Evolutionary conservation across 2,113 vertebrate species (phyloP).

Genomic region (Chroicocephalus ridibundus): DNA sequence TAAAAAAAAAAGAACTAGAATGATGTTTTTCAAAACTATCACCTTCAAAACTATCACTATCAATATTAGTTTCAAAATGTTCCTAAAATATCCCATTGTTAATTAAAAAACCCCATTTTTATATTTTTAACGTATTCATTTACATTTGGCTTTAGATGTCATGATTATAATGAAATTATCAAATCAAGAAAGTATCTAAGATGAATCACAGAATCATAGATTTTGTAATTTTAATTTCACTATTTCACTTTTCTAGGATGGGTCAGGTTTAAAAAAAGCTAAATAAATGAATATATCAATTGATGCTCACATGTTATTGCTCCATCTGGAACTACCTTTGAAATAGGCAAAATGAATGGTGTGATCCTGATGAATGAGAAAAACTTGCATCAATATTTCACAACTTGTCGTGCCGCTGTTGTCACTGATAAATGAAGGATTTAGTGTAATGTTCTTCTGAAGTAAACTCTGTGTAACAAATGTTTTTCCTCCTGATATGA

Average conservation of each 20-base stretch:
- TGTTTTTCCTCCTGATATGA: neutral
- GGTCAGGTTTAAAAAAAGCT: neutral
- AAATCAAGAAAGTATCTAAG: neutral
- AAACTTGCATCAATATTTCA: neutral
- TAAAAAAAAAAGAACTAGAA: neutral
- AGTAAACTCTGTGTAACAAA: neutral
- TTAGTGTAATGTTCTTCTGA: neutral
- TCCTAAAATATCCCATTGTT: neutral
- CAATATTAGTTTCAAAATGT: neutral
- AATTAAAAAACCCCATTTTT: neutral
- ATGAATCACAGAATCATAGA: neutral
- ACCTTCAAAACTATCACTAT: neutral
- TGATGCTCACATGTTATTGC: neutral
- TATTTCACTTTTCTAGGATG: neutral
- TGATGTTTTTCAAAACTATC: neutral
- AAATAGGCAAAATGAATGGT: neutral
- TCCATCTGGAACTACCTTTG: neutral
- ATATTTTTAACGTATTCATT: neutral
- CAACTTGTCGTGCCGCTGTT: neutral
- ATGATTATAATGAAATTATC: neutral
- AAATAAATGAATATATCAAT: neutral
- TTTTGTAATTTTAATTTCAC: neutral
- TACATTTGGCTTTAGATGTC: neutral
- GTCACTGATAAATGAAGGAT: neutral
- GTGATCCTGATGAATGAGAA: neutral